Evolutionary conservation across 2,888 invertebrate genomes (phyloP), one percentile per base, ranked within the genome.

Genomic region (Eurois occulta): DNA sequence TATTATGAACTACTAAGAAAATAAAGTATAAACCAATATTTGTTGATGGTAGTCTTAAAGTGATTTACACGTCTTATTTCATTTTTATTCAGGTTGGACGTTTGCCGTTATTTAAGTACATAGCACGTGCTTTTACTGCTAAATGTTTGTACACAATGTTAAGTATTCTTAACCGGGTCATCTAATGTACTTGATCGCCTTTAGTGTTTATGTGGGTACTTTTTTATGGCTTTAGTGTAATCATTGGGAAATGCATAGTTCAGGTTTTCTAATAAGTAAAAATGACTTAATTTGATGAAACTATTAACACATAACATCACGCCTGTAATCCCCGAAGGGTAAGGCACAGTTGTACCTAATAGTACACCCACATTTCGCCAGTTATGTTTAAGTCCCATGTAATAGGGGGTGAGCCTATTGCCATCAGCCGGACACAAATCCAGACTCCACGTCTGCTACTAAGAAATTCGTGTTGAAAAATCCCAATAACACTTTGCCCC

Each of bases 11-110:
- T 83, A 84, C 82, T 80, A 80, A 84, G 77, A 87, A 83, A 79
- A 75, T 81, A 58, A 83, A 79, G 72, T 67, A 71, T 62, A 70
- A 18, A 55, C 43, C 70, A 88, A 89, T 81, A 87, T 89, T 88
- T 87, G 80, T 52, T 74, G 32, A 71, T n/a, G 52, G 35, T 64
- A 35, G n/a, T 77, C 52, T 73, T 72, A 69, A 13, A 68, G 28
- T 71, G 64, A 75, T 76, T 60, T 72, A 55, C 60, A 80, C 64
- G 81, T 78, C 72, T 86, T 88, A 86, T 70, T 58, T 86, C 35
- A 82, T 82, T 83, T 86, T 88, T 85, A 88, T 87, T 88, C 76
- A 87, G 81, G 88, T 85, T 88, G 87, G 78, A 88, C 81, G 77
- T 46, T 79, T 75, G 71, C 52, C 38, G 41, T 58, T 84, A 78